Evolutionary conservation across 2,888 invertebrate genomes (phyloP).

Genomic region (Synergus laeviventris): DNA sequence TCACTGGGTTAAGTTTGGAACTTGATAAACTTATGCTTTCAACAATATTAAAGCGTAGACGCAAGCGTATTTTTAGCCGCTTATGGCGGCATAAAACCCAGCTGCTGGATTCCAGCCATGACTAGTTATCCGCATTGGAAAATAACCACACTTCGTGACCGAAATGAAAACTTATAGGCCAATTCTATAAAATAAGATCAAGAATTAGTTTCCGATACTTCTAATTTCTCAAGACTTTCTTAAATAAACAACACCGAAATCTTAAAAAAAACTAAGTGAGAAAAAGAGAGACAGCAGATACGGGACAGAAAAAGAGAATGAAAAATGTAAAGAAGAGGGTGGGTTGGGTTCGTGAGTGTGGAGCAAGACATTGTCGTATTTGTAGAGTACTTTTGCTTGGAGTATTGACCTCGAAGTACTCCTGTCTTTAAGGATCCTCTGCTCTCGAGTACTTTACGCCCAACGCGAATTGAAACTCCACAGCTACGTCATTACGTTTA

Average conservation of each 20-base stretch:
- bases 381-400: slow-evolving; percentile 55
- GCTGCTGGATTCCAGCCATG: slow-evolving; percentile 21
- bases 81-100: slow-evolving; percentile 42
- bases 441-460: slow-evolving; percentile 54
- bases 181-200: background rate
- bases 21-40: slow-evolving; percentile 55
- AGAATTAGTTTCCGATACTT: background rate
- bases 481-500: slow-evolving; percentile 37
- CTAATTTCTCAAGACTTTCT: background rate
- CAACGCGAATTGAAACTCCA: slow-evolving; percentile 43
- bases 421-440: slow-evolving; percentile 51
- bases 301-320: slow-evolving; percentile 44
- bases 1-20: slow-evolving; percentile 57
- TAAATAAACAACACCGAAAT: background rate
- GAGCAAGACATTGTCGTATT: slow-evolving; percentile 47
- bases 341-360: slow-evolving; percentile 2
- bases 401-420: slow-evolving; percentile 57
- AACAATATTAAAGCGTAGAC: slow-evolving; percentile 44
- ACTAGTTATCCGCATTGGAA: background rate
- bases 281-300: slow-evolving; percentile 44
- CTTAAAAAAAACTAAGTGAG: background rate
- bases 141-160: slow-evolving; percentile 3
- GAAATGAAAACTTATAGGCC: background rate
- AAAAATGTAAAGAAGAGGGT: slow-evolving; percentile 21
- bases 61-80: slow-evolving; percentile 55